Percentiles rank a stretch among this genome's conserved stretches.
Evolutionary conservation across 2,797 vertebrate genomes (phyloP).

Genomic region (Takifugu ocellatus): DNA sequence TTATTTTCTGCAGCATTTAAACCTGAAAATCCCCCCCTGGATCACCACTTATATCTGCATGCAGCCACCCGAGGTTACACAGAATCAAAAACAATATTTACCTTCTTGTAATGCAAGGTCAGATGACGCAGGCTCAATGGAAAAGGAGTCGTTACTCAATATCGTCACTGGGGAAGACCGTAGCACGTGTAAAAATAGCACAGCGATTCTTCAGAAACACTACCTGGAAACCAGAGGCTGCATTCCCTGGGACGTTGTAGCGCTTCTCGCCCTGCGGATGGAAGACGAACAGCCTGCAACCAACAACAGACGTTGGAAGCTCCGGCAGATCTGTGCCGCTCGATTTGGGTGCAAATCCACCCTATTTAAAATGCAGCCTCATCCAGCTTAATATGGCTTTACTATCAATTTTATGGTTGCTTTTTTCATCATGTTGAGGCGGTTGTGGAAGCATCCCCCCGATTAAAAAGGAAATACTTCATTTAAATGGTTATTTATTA

Average conservation of each 20-base stretch:
- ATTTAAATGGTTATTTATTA: background rate
- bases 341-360: constrained; percentile 10
- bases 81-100: constrained; percentile 14
- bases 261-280: constrained; percentile 7
- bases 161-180: too few relatives aligned
- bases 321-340: constrained; percentile 1
- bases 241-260: constrained; percentile 23
- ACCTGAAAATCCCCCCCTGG: constrained; percentile 5
- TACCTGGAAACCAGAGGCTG: constrained; percentile 33
- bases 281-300: constrained; percentile 35
- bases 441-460: too few relatives aligned
- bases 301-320: constrained; percentile 16
- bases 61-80: constrained; percentile 9
- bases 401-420: too few relatives aligned
- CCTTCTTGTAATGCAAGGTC: constrained; percentile 1
- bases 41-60: constrained; percentile 3
- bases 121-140: background rate
- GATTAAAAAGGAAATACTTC: background rate
- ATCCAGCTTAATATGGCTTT: background rate
- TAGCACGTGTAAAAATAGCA: background rate
- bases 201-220: constrained; percentile 14
- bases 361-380: constrained; percentile 19
- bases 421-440: too few relatives aligned
- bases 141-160: constrained; percentile 1
- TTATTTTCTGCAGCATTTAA: constrained; percentile 2